Evolutionary conservation across 2,797 vertebrate genomes (phyloP).

Genomic region (Rhinella marina): DNA sequence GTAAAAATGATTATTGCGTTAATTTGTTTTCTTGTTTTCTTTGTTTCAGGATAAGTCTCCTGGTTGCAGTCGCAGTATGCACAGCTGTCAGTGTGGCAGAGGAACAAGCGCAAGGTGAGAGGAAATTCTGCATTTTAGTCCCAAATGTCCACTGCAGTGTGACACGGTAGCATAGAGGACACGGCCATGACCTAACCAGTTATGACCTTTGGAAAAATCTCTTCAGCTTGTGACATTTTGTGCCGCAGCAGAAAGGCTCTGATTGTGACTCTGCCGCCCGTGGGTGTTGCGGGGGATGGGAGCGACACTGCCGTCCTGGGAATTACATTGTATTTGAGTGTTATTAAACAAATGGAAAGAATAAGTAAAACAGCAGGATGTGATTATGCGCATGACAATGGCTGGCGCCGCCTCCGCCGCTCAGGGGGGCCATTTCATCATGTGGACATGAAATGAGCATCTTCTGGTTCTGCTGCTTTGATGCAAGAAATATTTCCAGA

Average conservation of each 20-base stretch:
- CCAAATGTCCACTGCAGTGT: neutral
- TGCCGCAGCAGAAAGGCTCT: constrained; percentile 72
- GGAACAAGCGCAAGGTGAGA: constrained; percentile 80
- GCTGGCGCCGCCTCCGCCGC: neutral
- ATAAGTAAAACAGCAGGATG: constrained; percentile 63
- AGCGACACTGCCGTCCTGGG: constrained; percentile 73
- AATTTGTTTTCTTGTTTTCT: constrained; percentile 34
- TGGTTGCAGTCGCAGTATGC: constrained; percentile 90
- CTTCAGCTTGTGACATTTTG: constrained; percentile 76
- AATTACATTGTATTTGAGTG: constrained; percentile 65
- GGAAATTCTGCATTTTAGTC: constrained; percentile 24
- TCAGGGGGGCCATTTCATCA: neutral
- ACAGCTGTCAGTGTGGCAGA: constrained; percentile 80
- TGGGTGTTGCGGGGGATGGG: constrained; percentile 77
- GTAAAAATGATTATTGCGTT: neutral
- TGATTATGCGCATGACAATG: constrained; percentile 7
- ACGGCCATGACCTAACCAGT: constrained; percentile 70
- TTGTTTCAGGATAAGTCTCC: constrained; percentile 83
- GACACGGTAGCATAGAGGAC: constrained; percentile 64
- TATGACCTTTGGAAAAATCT: constrained; percentile 77
- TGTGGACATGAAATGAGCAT: neutral
- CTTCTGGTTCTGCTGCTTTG: neutral
- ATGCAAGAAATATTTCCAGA: neutral
- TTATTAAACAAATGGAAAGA: constrained; percentile 58
- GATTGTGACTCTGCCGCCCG: constrained; percentile 75